A percentile compares a stretch with the other conserved stretches of the same genome.
Evolutionary conservation across 2,797 vertebrate genomes (phyloP).

Genomic region (Sciurus carolinensis): DNA sequence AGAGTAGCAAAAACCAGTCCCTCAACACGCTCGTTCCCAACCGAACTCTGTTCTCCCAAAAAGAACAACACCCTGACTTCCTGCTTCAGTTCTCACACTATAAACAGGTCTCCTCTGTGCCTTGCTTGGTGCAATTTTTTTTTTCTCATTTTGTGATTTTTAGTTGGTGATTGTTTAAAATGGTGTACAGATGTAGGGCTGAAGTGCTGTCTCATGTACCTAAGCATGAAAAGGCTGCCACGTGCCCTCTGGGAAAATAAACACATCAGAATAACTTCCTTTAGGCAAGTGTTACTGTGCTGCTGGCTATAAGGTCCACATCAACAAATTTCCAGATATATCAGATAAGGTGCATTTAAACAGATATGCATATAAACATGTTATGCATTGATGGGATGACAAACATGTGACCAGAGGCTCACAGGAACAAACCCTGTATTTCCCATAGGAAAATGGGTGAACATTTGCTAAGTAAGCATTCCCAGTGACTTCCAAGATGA

Average conservation of each 20-base stretch:
- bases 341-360: neutral
- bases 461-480: neutral
- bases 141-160: neutral
- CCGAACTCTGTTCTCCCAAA: neutral
- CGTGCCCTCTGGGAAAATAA: accelerated
- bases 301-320: neutral
- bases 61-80: no score
- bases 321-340: neutral
- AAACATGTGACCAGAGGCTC: neutral
- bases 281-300: neutral
- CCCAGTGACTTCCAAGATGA: neutral
- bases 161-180: neutral
- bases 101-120: neutral
- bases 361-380: neutral
- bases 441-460: neutral
- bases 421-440: neutral
- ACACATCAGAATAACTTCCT: accelerated
- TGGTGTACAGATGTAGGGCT: accelerated
- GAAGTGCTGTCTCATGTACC: no score
- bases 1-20: neutral
- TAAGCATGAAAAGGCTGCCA: neutral
- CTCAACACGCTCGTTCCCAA: neutral
- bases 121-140: neutral
- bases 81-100: neutral
- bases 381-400: neutral